Base-by-base conservation (phyloP, 2,888 invertebrate genomes). In the Spialia ferax region DNA sequence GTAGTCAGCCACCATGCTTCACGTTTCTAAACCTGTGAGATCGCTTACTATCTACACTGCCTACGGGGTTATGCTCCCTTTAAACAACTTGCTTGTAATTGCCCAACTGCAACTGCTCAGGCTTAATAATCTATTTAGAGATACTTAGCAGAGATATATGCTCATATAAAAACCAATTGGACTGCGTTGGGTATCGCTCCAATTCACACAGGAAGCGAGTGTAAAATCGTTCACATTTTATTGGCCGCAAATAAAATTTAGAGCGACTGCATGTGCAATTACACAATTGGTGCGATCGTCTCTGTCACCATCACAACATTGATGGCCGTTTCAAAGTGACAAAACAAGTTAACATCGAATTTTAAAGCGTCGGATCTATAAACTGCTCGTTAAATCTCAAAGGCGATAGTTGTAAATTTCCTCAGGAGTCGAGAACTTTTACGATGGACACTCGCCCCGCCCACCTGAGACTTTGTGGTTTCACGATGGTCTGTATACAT, bases 311-410 rank as follows among this genome's bases (percentile, higher is more conserved):
- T 79, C 82, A 79, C 83, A 84, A 83, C 82, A 71, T 75, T 83
- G 77, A 87, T 79, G 77, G 80, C 74, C 73, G 73, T 79, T 84
- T 80, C 80, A 84, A 83, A 88, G 85, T 87, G 85, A 87, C 85
- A 86, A 86, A 86, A 85, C 84, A 84, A 85, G 79, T 89, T 89
- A 88, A 89, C 85, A 88, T 82, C 82, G 85, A 85, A 85, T 86
- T 91, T 89, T 84, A 89, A 90, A 87, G 88, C 85, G 81, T 79
- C 77, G 82, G 85, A 88, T 90, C 92, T 89, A 91, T 93, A 93
- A 92, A 93, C 89, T 87, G 88, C 71, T 89, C 89, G 91, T 93
- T 91, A 93, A 93, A 91, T 91, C 89, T 89, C 86, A 82, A 82
- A 78, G 81, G 82, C 84, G 87, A 87, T 90, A 88, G 91, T 88